A percentile compares a stretch with the other conserved stretches of the same genome.
Evolutionary conservation across 2,797 vertebrate species (phyloP).

Genomic region (Coregonus ussuriensis): DNA sequence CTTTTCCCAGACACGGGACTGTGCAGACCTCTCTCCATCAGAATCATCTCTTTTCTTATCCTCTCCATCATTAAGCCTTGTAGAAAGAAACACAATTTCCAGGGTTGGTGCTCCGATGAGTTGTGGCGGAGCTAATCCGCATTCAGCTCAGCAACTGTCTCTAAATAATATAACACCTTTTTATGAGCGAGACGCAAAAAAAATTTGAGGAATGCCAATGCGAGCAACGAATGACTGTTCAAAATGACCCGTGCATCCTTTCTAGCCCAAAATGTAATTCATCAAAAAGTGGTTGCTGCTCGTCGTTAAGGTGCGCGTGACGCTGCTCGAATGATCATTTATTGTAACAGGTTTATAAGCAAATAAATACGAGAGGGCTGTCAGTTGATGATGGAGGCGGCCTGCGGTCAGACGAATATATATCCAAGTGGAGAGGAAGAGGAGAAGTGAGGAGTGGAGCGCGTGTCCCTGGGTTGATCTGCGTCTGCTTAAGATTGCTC

Average conservation of each 20-base stretch:
- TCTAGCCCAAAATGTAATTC: constrained; percentile 94
- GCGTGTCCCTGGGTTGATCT: constrained; percentile 88
- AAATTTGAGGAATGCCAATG: constrained; percentile 89
- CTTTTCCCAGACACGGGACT: constrained; percentile 91
- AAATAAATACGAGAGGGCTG: constrained; percentile 99
- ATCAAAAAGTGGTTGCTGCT: constrained; percentile 91
- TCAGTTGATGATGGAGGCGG: constrained; percentile 98
- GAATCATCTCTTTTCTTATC: constrained; percentile 96
- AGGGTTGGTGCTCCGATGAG: constrained; percentile 85
- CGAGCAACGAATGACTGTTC: constrained; percentile 93
- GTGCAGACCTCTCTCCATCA: constrained; percentile 90
- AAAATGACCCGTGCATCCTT: constrained; percentile 96
- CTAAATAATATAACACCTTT: constrained; percentile 90
- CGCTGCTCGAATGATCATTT: constrained; percentile 99
- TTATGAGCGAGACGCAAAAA: constrained; percentile 85
- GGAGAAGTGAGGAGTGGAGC: constrained; percentile 88
- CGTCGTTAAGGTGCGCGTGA: constrained; percentile 98
- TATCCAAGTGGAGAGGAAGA: constrained; percentile 95
- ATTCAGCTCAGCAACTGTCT: constrained; percentile 88
- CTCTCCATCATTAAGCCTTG: constrained; percentile 98
- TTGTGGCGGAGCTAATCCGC: constrained; percentile 93
- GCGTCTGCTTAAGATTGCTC: constrained; percentile 89
- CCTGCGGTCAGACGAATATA: constrained; percentile 98
- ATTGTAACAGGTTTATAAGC: constrained; percentile 99
- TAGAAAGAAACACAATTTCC: constrained; percentile 82